Conservation (phyloP, 2,113 vertebrate species). For the Pandion haliaetus region DNA sequence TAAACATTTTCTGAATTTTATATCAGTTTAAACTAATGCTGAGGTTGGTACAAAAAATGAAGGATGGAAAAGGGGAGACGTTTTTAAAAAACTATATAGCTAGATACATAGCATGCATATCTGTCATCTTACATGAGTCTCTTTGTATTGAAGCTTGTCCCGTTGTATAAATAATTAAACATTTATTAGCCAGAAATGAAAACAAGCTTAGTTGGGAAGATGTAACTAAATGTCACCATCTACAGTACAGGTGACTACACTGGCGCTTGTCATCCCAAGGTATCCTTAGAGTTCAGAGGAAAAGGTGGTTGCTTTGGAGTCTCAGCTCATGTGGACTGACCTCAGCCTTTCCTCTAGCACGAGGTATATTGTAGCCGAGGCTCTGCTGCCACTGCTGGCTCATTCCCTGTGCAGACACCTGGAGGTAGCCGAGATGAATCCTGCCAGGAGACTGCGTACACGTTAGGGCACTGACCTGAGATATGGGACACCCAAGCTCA, state of each 20-base stretch:
- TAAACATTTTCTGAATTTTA: not conserved
- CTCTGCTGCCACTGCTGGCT: not conserved
- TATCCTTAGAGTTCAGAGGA: not conserved
- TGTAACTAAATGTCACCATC: not conserved
- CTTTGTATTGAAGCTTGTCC: not conserved
- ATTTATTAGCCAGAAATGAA: not conserved
- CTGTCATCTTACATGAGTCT: not conserved
- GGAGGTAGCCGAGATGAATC: not conserved
- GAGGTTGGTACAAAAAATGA: not conserved
- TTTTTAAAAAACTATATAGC: not conserved
- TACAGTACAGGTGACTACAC: not conserved
- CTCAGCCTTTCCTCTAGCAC: not conserved
- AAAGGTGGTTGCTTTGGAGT: not conserved
- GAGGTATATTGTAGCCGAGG: not conserved
- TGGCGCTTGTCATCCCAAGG: not conserved
- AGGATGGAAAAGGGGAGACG: not conserved
- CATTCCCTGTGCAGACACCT: not conserved
- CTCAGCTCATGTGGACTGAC: not conserved
- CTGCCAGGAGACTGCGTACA: rapidly evolving
- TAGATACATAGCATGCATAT: not conserved
- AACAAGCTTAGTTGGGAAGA: not conserved
- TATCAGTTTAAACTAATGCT: not conserved
- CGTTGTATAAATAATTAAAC: not conserved
- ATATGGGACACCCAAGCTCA: rapidly evolving
- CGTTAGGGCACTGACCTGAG: not conserved